These are phyloP conservation scores for Spilogale gracilis DNA, from an alignment of 2,113 vertebrate species.

Conservation along the genomic window DNA sequence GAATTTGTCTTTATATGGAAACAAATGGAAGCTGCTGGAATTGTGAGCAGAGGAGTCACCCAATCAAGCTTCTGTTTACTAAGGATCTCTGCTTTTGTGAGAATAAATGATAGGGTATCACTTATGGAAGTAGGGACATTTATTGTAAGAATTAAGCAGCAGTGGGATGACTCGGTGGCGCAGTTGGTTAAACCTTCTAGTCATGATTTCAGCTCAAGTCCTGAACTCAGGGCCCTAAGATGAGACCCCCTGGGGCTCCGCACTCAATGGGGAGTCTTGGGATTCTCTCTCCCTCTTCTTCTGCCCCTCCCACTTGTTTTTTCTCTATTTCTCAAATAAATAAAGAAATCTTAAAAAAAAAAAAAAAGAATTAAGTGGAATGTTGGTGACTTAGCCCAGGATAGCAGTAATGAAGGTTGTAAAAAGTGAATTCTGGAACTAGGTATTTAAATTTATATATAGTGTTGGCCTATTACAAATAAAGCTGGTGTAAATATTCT, in stretches of 20 bases:
- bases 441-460: neutral
- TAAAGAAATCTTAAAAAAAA: neutral
- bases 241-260: neutral
- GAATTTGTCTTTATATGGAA: neutral
- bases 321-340: neutral
- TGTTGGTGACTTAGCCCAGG: neutral
- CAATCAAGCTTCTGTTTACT: neutral
- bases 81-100: neutral
- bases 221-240: neutral
- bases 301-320: neutral
- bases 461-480: neutral
- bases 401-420: neutral
- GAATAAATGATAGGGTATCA: neutral
- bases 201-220: neutral
- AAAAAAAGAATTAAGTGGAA: neutral
- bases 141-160: neutral
- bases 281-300: neutral
- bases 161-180: rapidly evolving
- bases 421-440: neutral
- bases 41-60: neutral
- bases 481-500: neutral
- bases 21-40: neutral
- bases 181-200: neutral
- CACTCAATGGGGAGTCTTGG: neutral
- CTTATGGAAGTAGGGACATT: neutral